phyloP scores from a whole-genome alignment of 1,140 invertebrate genomes.

The Drosophila mojavensis region DNA sequence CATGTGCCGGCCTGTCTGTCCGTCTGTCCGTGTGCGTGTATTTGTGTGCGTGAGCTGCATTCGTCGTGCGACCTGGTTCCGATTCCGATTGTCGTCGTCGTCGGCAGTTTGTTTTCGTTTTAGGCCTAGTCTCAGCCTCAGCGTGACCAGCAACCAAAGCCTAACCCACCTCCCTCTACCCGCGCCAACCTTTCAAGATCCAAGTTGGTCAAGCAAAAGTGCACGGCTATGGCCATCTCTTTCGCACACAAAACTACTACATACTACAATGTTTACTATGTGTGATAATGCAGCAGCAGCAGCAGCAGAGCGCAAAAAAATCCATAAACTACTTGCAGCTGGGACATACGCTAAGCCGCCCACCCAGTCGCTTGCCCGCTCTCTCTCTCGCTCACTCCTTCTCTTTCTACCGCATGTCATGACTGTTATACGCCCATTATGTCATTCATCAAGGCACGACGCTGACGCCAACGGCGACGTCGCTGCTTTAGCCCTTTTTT shows the following conservation, averaged over 20 bases:
- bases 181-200: neutral
- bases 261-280: slow-evolving; percentile 81
- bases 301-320: slow-evolving; percentile 51
- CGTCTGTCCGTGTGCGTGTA: neutral
- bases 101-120: slow-evolving; percentile 52
- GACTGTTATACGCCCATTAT: slow-evolving; percentile 63
- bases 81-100: slow-evolving; percentile 49
- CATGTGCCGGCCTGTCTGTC: slow-evolving; percentile 1
- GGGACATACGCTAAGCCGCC: slow-evolving; percentile 15
- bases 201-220: slow-evolving; percentile 42
- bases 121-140: slow-evolving; percentile 43
- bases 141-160: neutral
- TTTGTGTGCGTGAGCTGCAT: slow-evolving; percentile 42
- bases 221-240: slow-evolving; percentile 17
- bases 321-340: slow-evolving; percentile 75
- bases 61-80: slow-evolving; percentile 52
- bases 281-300: slow-evolving; percentile 43
- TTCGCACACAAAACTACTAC: slow-evolving; percentile 54
- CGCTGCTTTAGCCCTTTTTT: slow-evolving; percentile 48
- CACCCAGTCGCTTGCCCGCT: neutral
- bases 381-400: slow-evolving; percentile 3
- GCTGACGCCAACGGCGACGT: slow-evolving; percentile 22
- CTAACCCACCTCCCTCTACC: neutral
- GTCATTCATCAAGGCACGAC: slow-evolving; percentile 67
- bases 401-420: slow-evolving; percentile 29